Evolutionary conservation across 2,888 invertebrate genomes (phyloP).

Genomic region (Scaptomyza flava): DNA sequence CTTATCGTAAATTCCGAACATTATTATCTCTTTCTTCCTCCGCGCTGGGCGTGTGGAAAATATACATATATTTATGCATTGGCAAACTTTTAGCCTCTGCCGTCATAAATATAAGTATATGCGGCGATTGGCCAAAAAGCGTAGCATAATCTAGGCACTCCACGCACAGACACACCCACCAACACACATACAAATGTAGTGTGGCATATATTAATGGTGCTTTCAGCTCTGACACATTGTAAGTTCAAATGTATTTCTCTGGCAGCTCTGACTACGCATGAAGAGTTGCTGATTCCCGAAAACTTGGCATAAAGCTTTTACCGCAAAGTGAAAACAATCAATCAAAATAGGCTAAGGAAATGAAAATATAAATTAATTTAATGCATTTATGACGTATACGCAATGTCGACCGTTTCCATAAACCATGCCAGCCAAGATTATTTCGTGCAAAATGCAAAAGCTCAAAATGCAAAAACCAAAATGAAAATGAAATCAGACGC

Average conservation of each 20-base stretch:
- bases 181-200: slow-evolving; percentile 4
- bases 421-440: slow-evolving; percentile 43
- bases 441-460: slow-evolving; percentile 21
- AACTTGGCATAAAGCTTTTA: slow-evolving; percentile 58
- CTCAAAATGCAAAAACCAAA: neutral
- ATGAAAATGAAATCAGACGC: slow-evolving; percentile 24
- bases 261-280: slow-evolving; percentile 49
- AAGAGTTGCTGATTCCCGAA: slow-evolving; percentile 14
- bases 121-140: slow-evolving; percentile 43
- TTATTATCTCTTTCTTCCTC: slow-evolving; percentile 73
- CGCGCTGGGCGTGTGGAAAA: slow-evolving; percentile 56
- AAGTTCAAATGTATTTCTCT: slow-evolving; percentile 78
- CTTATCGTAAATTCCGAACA: slow-evolving; percentile 74
- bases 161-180: slow-evolving; percentile 16
- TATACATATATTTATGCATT: slow-evolving; percentile 69
- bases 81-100: slow-evolving; percentile 56
- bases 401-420: slow-evolving; percentile 68
- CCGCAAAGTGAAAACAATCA: slow-evolving; percentile 78
- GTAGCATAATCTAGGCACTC: slow-evolving; percentile 57
- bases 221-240: slow-evolving; percentile 70
- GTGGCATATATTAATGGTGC: slow-evolving; percentile 71
- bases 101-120: slow-evolving; percentile 67
- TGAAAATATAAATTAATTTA: slow-evolving; percentile 66
- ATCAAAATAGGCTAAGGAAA: slow-evolving; percentile 58
- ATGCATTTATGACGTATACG: slow-evolving; percentile 69